These are phyloP conservation scores for Drosophila obscura DNA, from an alignment of 1,140 invertebrate species.

Conservation along the genomic window DNA sequence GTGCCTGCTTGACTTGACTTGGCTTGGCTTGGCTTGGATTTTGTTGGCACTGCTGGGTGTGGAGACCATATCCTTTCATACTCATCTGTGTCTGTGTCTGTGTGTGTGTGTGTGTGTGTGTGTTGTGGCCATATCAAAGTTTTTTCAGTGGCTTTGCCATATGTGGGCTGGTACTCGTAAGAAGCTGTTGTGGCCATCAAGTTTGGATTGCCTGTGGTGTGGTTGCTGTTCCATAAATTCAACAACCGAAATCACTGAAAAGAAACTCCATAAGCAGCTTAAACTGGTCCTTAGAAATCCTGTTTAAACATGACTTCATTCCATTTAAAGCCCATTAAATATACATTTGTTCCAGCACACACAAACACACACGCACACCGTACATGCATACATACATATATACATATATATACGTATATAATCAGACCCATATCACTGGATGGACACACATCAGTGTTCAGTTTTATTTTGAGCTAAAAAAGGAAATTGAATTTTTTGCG, in stretches of 20 bases:
- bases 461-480: conserved; percentile 16
- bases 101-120: conserved; percentile 31
- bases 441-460: conserved; percentile 24
- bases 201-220: conserved; percentile 25
- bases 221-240: not conserved
- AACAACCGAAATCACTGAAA: conserved; percentile 11
- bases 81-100: not conserved
- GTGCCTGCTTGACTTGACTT: conserved; percentile 7
- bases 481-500: conserved; percentile 51
- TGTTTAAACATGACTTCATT: not conserved
- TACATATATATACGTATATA: conserved; percentile 15
- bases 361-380: not conserved
- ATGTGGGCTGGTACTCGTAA: conserved; percentile 5
- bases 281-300: not conserved
- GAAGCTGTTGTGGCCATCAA: conserved; percentile 35
- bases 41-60: not conserved
- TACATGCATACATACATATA: not conserved
- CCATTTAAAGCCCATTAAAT: conserved; percentile 28
- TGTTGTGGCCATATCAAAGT: conserved; percentile 18
- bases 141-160: conserved; percentile 32
- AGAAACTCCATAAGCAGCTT: conserved; percentile 11
- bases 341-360: conserved; percentile 6
- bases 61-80: no score
- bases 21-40: no score
- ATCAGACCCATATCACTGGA: conserved; percentile 47